Evolutionary conservation across 2,113 vertebrate species (phyloP).

Genomic region (Rutilus rutilus): DNA sequence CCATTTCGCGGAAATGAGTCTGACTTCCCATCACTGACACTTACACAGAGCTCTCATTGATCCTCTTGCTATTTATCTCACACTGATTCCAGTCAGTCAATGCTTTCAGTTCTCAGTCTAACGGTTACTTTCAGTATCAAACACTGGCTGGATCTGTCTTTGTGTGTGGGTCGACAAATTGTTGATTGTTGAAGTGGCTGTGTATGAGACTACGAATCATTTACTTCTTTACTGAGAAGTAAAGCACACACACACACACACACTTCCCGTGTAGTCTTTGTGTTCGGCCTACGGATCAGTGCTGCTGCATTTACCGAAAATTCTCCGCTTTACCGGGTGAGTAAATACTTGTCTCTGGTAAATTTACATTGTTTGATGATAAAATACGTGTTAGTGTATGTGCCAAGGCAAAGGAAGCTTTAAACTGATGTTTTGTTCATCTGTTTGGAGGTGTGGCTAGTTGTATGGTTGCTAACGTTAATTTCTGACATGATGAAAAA

Average conservation of each 20-base stretch:
- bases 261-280: conserved; percentile 48
- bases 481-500: conserved; percentile 15
- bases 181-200: not conserved
- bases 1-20: conserved; percentile 18
- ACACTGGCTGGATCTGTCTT: not conserved
- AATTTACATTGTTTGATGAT: not conserved
- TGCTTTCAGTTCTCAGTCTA: not conserved
- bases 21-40: not conserved
- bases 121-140: not conserved
- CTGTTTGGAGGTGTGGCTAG: conserved; percentile 21
- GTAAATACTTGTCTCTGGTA: not conserved
- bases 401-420: not conserved
- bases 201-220: conserved; percentile 15
- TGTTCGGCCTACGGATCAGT: conserved; percentile 34
- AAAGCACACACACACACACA: conserved; percentile 18
- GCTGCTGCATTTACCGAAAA: not conserved
- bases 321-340: conserved; percentile 11
- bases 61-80: not conserved
- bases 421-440: conserved; percentile 10
- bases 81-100: not conserved
- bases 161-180: not conserved
- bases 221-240: conserved; percentile 11
- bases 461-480: conserved; percentile 19
- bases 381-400: not conserved
- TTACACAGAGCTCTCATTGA: conserved; percentile 3